These are phyloP conservation scores for Hoplostethus mediterraneus DNA, from an alignment of 2,797 vertebrate species.

Conservation along the genomic window DNA sequence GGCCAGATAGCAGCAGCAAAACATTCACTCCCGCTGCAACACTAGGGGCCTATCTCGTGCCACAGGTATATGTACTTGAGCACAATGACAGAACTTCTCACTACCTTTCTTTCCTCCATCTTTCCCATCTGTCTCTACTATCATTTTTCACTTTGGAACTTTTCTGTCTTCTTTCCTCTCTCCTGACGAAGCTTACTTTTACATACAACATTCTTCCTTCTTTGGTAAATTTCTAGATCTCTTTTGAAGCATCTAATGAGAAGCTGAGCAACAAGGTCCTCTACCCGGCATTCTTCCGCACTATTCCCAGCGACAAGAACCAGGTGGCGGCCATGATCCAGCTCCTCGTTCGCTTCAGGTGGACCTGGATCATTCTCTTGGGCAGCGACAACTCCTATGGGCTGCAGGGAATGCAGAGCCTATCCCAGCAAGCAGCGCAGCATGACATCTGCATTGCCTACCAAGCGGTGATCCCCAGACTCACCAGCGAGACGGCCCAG, in stretches of 20 bases:
- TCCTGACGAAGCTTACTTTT: background rate
- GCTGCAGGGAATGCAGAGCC: conserved; percentile 77
- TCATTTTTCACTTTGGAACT: background rate
- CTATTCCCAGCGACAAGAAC: conserved; percentile 85
- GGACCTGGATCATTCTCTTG: conserved; percentile 89
- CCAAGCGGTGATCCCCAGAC: conserved; percentile 81
- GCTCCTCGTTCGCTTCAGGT: conserved; percentile 80
- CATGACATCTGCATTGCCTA: conserved; percentile 86
- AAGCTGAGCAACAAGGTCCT: conserved; percentile 80
- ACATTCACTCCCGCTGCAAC: conserved; percentile 80
- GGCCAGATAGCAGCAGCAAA: conserved; percentile 85
- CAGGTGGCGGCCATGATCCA: conserved; percentile 85
- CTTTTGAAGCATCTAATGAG: conserved; percentile 84
- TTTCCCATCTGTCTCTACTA: background rate
- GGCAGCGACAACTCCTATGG: conserved; percentile 87
- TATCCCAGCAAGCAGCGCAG: conserved; percentile 65
- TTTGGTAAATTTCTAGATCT: conserved; percentile 70
- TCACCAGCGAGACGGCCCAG: conserved; percentile 7
- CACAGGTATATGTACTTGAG: conserved; percentile 79
- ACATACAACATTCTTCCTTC: background rate
- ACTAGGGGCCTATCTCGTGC: conserved; percentile 85
- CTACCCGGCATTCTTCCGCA: conserved; percentile 86
- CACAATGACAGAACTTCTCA: background rate
- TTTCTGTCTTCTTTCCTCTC: background rate
- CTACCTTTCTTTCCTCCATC: too few species aligned